A percentile compares a stretch with the other conserved stretches of the same genome.
phyloP scores from a whole-genome alignment of 2,113 vertebrate species.

The zebrafish (Danio rerio) region GRCz12tu NC_133189.1:39963501-39964000 shows the following conservation, averaged over 20 bases:
- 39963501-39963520: no score
- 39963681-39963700: slow-evolving; percentile 81
- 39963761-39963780: slow-evolving; percentile 78
- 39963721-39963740: slow-evolving; percentile 79
- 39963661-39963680: slow-evolving; percentile 82
- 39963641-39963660: slow-evolving; percentile 70
- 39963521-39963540: no score
- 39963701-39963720: slow-evolving; percentile 84
- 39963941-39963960: slow-evolving; percentile 46
- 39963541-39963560: no score
- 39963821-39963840: slow-evolving; percentile 57
- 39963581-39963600: slow-evolving; percentile 73
- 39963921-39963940: slow-evolving; percentile 41
- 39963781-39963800: slow-evolving; percentile 63
- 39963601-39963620: slow-evolving; percentile 91
- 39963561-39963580: not conserved
- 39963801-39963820: slow-evolving; percentile 68
- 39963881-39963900: slow-evolving; percentile 44
- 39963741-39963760: slow-evolving; percentile 85
- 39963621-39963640: slow-evolving; percentile 77
- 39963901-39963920: slow-evolving; percentile 35
- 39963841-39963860: slow-evolving; percentile 65
- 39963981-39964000: slow-evolving; percentile 63
- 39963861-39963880: slow-evolving; percentile 66
- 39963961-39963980: slow-evolving; percentile 37